A percentile compares a stretch with the other conserved stretches of the same genome.
These are phyloP conservation scores for Molanna angustata DNA, from an alignment of 2,888 invertebrate genomes.

Conservation along the genomic window DNA sequence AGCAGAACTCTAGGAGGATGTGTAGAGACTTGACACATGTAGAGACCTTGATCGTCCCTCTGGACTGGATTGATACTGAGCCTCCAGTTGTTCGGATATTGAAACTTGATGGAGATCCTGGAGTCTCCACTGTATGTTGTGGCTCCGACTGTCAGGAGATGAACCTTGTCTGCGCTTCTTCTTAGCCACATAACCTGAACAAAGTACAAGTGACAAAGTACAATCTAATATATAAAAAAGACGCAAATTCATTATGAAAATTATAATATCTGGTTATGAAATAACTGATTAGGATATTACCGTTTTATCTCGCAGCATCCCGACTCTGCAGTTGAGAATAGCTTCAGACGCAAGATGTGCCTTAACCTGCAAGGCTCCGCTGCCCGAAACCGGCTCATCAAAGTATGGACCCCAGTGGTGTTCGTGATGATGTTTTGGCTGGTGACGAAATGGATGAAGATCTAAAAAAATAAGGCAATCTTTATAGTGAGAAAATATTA, in stretches of 20 bases:
- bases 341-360: slow-evolving; percentile 65
- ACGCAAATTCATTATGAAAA: neutral
- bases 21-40: slow-evolving; percentile 80
- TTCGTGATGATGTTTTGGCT: slow-evolving; percentile 64
- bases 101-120: slow-evolving; percentile 62
- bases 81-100: slow-evolving; percentile 71
- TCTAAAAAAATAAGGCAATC: slow-evolving; percentile 36
- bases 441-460: slow-evolving; percentile 49
- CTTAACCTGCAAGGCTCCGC: slow-evolving; percentile 54
- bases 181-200: slow-evolving; percentile 67
- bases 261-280: neutral
- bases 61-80: slow-evolving; percentile 69
- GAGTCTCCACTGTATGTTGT: slow-evolving; percentile 63
- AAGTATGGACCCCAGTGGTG: slow-evolving; percentile 73
- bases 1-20: slow-evolving; percentile 75
- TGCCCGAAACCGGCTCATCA: slow-evolving; percentile 55
- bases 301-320: slow-evolving; percentile 69
- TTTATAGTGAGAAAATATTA: too few relatives aligned
- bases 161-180: slow-evolving; percentile 61
- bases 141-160: slow-evolving; percentile 63
- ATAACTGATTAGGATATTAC: slow-evolving; percentile 40
- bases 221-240: neutral
- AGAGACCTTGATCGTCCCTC: slow-evolving; percentile 67
- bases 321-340: slow-evolving; percentile 64
- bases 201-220: neutral